Conservation (phyloP, 1,140 invertebrate species). For the Zelostemma sp. region DNA sequence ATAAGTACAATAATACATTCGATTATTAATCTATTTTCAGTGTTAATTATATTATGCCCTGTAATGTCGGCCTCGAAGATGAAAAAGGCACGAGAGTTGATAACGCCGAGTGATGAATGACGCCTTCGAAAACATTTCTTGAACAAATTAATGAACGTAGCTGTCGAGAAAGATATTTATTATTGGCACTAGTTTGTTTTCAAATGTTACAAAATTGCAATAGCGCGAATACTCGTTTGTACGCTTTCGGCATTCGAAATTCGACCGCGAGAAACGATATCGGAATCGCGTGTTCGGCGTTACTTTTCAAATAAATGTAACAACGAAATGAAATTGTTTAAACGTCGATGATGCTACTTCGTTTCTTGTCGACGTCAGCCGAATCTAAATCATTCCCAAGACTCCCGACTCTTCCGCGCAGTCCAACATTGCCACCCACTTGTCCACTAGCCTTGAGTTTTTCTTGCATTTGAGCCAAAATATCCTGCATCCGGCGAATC, state of each 20-base stretch:
- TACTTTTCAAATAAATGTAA: neutral
- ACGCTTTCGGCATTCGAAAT: neutral
- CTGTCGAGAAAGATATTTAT: neutral
- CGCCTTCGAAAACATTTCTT: neutral
- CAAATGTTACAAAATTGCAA: too few relatives aligned
- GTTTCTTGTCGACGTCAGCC: constrained; percentile 74
- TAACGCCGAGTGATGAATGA: neutral
- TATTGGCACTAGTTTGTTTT: neutral
- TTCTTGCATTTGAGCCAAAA: constrained; percentile 96
- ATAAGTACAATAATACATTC: too few relatives aligned
- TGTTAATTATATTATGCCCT: neutral
- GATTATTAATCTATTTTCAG: neutral
- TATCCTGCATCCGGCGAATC: constrained; percentile 96
- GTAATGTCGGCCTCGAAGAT: neutral
- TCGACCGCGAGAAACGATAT: too few relatives aligned
- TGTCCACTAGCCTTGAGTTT: constrained; percentile 87
- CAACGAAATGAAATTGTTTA: constrained; percentile 62
- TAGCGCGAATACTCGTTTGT: too few relatives aligned
- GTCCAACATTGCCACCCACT: constrained; percentile 59
- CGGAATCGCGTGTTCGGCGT: too few relatives aligned
- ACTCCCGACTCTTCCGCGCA: constrained; percentile 62
- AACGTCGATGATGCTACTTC: constrained; percentile 86
- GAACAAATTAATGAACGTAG: neutral
- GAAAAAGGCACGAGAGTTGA: neutral
- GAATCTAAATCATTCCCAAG: constrained; percentile 64